Conservation (phyloP, 2,888 invertebrate genomes). For the Trissolcus japonicus region DNA sequence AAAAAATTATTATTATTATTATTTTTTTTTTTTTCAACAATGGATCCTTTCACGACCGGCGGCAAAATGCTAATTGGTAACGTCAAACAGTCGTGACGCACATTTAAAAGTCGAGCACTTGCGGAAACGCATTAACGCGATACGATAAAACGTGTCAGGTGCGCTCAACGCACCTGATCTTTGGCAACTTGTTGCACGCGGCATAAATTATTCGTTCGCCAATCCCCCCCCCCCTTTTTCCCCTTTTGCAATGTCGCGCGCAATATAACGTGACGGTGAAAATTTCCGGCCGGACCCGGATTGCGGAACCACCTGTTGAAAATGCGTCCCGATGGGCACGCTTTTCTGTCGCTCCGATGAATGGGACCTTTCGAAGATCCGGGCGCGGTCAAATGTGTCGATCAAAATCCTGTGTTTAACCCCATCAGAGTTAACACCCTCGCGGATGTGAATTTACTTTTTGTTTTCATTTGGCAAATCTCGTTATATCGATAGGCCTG, state of each 20-base stretch:
- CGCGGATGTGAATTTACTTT: slow-evolving; percentile 21
- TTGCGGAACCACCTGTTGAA: slow-evolving; percentile 58
- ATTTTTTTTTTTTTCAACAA: neutral
- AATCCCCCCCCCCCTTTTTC: slow-evolving; percentile 33
- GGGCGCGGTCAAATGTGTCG: slow-evolving; percentile 53
- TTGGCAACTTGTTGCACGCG: slow-evolving; percentile 65
- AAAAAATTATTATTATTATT: no score
- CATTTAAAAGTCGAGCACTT: slow-evolving; percentile 2
- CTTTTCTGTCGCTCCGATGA: slow-evolving; percentile 43
- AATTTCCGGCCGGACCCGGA: slow-evolving; percentile 66
- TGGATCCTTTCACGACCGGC: neutral
- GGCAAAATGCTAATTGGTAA: neutral
- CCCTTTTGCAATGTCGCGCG: slow-evolving; percentile 60
- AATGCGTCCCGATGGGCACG: slow-evolving; percentile 27
- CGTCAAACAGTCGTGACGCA: neutral
- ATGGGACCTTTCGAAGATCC: slow-evolving; percentile 57
- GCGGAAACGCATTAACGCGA: slow-evolving; percentile 27
- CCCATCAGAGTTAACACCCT: neutral
- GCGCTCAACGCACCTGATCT: slow-evolving; percentile 65
- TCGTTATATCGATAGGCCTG: neutral
- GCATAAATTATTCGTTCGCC: slow-evolving; percentile 62
- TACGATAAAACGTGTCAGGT: slow-evolving; percentile 28
- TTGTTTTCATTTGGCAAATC: neutral
- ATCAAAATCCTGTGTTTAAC: slow-evolving; percentile 28
- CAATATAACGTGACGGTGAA: slow-evolving; percentile 63